phyloP scores from a whole-genome alignment of 2,113 vertebrate species.

The Gobius niger region DNA sequence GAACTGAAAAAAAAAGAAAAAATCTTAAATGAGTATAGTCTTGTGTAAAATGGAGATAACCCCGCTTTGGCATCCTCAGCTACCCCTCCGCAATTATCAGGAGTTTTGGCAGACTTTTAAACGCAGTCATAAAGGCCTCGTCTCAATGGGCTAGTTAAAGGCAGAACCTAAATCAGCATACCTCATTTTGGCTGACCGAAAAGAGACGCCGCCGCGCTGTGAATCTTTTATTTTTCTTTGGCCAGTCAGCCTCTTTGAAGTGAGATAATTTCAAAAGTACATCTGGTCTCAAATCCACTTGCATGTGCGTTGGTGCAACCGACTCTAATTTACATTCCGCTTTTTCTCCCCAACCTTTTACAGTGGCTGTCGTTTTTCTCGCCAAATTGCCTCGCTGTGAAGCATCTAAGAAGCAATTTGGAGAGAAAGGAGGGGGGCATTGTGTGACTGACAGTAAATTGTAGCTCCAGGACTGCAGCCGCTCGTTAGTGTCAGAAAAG shows the following conservation, averaged over 20 bases:
- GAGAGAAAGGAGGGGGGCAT: conserved; percentile 29
- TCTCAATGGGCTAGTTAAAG: conserved; percentile 19
- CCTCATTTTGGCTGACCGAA: conserved; percentile 16
- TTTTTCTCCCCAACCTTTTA: conserved; percentile 30
- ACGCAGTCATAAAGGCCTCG: conserved; percentile 7
- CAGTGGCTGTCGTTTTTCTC: conserved; percentile 35
- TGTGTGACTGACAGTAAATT: conserved; percentile 58
- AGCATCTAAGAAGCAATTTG: conserved; percentile 53
- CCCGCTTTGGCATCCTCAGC: conserved; percentile 7
- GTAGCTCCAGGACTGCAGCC: conserved; percentile 37
- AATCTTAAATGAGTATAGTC: background rate
- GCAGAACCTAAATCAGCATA: conserved; percentile 2
- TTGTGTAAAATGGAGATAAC: conserved; percentile 4
- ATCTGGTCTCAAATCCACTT: conserved; percentile 14
- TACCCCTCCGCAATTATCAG: conserved; percentile 28
- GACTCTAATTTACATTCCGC: conserved; percentile 27
- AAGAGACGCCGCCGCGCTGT: conserved; percentile 2
- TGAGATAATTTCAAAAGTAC: conserved; percentile 24
- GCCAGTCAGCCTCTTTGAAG: conserved; percentile 26
- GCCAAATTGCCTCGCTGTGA: conserved; percentile 51
- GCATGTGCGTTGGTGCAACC: background rate
- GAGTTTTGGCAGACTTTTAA: conserved; percentile 28
- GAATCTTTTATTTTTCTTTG: conserved; percentile 17
- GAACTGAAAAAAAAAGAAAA: background rate
- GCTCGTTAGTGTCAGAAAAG: conserved; percentile 60